Evolutionary conservation across 2,797 vertebrate genomes (phyloP).

Genomic region (Mycteria americana): DNA sequence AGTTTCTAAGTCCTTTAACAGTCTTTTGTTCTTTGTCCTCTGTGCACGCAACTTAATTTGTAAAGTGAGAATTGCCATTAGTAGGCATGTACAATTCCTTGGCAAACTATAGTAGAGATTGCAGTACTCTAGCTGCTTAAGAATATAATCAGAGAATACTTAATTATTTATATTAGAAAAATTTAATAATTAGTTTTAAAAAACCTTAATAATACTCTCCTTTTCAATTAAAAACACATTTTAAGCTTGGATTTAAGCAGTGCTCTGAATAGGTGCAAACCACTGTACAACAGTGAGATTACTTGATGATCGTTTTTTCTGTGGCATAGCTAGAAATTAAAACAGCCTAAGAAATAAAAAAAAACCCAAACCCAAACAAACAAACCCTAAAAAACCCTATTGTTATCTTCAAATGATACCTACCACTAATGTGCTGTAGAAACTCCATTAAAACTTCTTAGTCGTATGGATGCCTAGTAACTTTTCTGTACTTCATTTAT

Average conservation of each 20-base stretch:
- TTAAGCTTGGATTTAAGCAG: background rate
- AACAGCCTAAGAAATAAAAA: background rate
- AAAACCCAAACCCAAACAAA: fast-evolving
- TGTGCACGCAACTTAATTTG: background rate
- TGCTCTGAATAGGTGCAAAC: background rate
- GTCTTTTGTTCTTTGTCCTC: background rate
- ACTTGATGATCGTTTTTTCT: background rate
- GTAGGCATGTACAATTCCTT: background rate
- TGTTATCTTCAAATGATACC: background rate
- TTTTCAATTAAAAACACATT: background rate
- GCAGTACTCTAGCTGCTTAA: background rate
- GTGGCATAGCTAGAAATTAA: background rate
- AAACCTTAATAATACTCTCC: background rate
- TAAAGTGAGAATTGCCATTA: background rate
- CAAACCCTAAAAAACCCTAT: background rate
- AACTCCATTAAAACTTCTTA: background rate
- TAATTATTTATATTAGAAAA: background rate
- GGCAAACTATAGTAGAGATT: background rate
- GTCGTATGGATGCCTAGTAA: background rate
- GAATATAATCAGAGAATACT: background rate
- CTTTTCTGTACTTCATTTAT: background rate
- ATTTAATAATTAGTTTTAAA: background rate
- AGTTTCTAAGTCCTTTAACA: background rate
- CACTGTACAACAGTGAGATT: background rate
- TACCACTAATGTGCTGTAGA: background rate